Conservation (phyloP, 2,888 invertebrate genomes). For the Odontothrips loti region DNA sequence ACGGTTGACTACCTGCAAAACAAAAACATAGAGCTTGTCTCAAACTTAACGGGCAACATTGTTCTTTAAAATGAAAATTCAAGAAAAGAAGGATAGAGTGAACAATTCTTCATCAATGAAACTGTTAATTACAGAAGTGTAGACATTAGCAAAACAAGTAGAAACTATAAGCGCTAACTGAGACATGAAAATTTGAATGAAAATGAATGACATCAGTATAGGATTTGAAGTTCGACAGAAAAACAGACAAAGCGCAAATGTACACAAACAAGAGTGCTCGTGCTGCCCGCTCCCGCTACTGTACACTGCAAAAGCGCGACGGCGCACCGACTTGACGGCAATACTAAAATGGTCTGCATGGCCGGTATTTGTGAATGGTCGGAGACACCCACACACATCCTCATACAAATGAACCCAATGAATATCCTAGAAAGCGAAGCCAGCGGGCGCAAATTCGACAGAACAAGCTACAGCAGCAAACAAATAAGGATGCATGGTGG, state of each 20-base stretch:
- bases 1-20: slow-evolving; percentile 46
- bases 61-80: neutral
- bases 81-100: neutral
- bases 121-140: too few relatives aligned
- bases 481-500: slow-evolving; percentile 19
- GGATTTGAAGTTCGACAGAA: neutral
- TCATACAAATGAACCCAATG: too few relatives aligned
- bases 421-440: too few relatives aligned
- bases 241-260: neutral
- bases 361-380: too few relatives aligned
- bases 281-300: neutral
- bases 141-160: neutral
- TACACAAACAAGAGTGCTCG: slow-evolving; percentile 2
- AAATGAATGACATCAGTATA: neutral
- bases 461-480: neutral
- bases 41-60: neutral
- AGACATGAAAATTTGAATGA: neutral
- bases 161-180: neutral
- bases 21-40: neutral
- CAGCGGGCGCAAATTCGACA: neutral
- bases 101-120: too few relatives aligned
- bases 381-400: too few relatives aligned
- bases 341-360: too few relatives aligned
- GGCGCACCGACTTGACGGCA: too few relatives aligned
- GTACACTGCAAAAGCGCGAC: neutral